Evolutionary conservation across 2,797 vertebrate species (phyloP).

Genomic region (Florisuga fusca): DNA sequence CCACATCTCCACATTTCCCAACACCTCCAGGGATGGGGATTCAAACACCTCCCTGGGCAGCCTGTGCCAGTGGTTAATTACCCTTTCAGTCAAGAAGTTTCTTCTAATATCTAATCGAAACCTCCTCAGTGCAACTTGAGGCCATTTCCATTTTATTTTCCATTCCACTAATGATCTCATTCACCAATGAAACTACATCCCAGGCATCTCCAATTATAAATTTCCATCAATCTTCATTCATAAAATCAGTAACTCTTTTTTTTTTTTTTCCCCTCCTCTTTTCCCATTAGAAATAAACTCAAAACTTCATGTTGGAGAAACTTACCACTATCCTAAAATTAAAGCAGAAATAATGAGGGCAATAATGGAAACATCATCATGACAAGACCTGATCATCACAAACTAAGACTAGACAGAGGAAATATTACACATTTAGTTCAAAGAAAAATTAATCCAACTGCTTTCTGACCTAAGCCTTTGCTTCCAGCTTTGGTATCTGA

Average conservation of each 20-base stretch:
- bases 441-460: not conserved
- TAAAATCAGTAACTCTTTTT: not conserved
- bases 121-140: no score
- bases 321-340: not conserved
- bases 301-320: not conserved
- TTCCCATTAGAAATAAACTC: not conserved
- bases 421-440: not conserved
- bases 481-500: not conserved
- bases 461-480: not conserved
- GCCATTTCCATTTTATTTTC: not conserved
- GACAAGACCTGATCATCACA: not conserved
- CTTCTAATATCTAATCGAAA: no score
- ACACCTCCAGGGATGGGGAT: no score
- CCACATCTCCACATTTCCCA: no score
- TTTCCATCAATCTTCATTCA: not conserved
- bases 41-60: no score
- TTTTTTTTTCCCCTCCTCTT: not conserved
- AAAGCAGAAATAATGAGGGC: not conserved
- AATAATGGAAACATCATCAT: not conserved
- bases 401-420: not conserved
- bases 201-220: not conserved
- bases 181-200: not conserved
- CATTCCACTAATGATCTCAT: not conserved
- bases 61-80: no score
- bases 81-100: no score